Evolutionary conservation across 2,113 vertebrate genomes (phyloP), one percentile per base, ranked within the genome.

Genomic region (Numida meleagris): DNA sequence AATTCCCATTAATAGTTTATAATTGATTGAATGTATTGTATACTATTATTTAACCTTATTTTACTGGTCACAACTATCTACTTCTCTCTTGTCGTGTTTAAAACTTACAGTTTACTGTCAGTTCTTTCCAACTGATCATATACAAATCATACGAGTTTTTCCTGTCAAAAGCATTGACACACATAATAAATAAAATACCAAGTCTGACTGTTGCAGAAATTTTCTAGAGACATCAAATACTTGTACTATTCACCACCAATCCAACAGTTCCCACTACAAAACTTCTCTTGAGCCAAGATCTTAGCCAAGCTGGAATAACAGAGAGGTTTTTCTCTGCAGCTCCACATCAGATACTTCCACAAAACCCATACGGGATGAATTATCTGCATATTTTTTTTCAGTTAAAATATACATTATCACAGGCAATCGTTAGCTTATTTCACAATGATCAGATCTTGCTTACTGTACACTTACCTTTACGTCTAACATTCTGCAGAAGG

Each of bases 351-450:
- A 31, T 7, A 74, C 33, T 36, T 90, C 9, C 48, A 65, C 15
- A 58, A 62, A 86, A 36, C 2, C 3, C 1, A 3, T 2, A 58
- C 0, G 12, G 45, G 74, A 9, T 51, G 5, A 1, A 24, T 68
- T 18, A 40, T 38, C 14, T 57, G 19, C 16, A 42, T 72, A 16
- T 25, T 50, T 80, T 81, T 27, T 21, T 31, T 65, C 6, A 15
- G 34, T 34, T 83, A 38, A 80, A 86, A 72, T 8, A 66, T 11
- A 66, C 70, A 58, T 29, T 5, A 75, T 3, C 14, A 58, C 45
- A 88, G 73, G 50, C 15, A 40, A 61, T 10, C n/a, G 58, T 36
- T 42, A 58, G 17, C 4, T 78, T 70, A 36, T 42, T 59, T 82
- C 34, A 79, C 34, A 25, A 55, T 4, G 12, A 59, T 10, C 42